Evolutionary conservation across 2,797 vertebrate species (phyloP).

Genomic region (Oreonectes daqikongensis): DNA sequence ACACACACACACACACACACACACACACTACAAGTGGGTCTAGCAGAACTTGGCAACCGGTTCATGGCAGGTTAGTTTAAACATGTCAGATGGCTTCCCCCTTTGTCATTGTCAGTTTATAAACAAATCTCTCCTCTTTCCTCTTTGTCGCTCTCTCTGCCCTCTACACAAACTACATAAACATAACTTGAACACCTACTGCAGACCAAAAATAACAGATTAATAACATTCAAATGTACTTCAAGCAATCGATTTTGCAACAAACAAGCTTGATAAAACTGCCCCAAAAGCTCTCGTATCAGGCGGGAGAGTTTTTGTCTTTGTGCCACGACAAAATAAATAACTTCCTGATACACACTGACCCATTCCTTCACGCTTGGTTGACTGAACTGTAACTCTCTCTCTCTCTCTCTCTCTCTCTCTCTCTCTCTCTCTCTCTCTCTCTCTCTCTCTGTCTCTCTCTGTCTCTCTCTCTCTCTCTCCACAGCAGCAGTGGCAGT

Average conservation of each 20-base stretch:
- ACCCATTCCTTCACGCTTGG: conserved; percentile 61
- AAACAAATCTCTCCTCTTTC: conserved; percentile 52
- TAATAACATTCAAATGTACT: not conserved
- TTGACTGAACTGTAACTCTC: conserved; percentile 58
- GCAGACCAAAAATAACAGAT: conserved; percentile 8
- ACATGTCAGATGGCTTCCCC: conserved; percentile 62
- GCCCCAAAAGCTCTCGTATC: conserved; percentile 44
- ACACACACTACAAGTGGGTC: conserved; percentile 42
- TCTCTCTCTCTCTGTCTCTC: not conserved
- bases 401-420: conserved; percentile 44
- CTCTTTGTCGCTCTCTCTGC: not conserved
- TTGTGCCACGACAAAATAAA: conserved; percentile 56
- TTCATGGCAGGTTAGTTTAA: conserved; percentile 65
- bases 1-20: conserved; percentile 39
- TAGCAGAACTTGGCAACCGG: conserved; percentile 55
- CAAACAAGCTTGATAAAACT: not conserved
- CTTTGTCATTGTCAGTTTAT: conserved; percentile 55
- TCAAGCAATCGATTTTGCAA: not conserved
- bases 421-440: conserved; percentile 12
- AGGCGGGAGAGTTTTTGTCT: conserved; percentile 31
- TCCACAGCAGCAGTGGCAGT: conserved; percentile 55
- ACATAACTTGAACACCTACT: conserved; percentile 23
- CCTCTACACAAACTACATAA: conserved; percentile 1
- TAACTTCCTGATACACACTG: conserved; percentile 60
- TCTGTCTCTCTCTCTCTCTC: not conserved